Base-by-base conservation (phyloP, 2,888 invertebrate genomes). In the Drosophila pseudotakahashii region DNA sequence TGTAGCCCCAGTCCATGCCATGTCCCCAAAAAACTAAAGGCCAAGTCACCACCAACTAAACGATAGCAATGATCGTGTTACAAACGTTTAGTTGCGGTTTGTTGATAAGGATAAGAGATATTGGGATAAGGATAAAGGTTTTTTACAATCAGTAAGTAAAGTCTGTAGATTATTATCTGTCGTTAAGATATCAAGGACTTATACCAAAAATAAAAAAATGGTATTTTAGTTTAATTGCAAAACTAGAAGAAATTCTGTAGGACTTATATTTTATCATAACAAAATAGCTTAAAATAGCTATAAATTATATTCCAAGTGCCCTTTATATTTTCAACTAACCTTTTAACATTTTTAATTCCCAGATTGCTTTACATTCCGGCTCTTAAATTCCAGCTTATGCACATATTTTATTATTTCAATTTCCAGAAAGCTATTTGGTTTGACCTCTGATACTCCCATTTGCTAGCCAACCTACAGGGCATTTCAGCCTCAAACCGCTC, bases 21-120 rank as follows among this genome's bases (percentile, higher is more conserved):
- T 23, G 39, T 39, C 26, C 62, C 62, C 62, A 39, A 53, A 39
- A 53, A 66, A 41, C 19, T 26, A 10, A 34, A 32, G 68, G n/a
- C 32, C 26, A 34, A 48, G 36, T 41, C 26, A 62, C 4, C 34
- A 39, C 4, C 34, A 39, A 36, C 41, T 48, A 63, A 48, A 42
- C 23, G 63, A 68, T 83, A 70, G 63, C 69, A 48, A 10, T 16
- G 69, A 79, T 83, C 83, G 62, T 51, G 48, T 73, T 84, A 69
- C 81, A 69, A 50, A 36, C 51, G 34, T 54, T 67, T 42, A 67
- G 47, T 67, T 67, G 42, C 36, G 36, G 48, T 63, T 53, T 7
- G 42, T 2, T 4, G 63, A 63, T 63, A 63, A 50, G 50, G 16
- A 62, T 44, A 44, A 44, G 11, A 16, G 30, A 42, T 59, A 41